Conservation (phyloP, 2,113 vertebrate species). For the Sapajus apella region DNA sequence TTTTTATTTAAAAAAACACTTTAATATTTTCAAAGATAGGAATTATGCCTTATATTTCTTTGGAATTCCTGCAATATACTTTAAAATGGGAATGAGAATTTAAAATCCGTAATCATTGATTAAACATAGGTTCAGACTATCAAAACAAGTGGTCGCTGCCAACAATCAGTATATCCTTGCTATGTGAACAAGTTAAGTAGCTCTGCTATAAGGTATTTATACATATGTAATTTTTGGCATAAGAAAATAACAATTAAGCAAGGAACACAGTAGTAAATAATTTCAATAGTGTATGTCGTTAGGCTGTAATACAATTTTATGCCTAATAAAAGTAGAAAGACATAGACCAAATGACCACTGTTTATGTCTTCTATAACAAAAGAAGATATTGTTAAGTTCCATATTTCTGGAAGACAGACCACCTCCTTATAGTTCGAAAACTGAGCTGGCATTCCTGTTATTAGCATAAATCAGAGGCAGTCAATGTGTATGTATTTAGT, state of each 20-base stretch:
- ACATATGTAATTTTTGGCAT: neutral
- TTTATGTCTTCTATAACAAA: neutral
- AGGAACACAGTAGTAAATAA: neutral
- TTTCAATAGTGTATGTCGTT: neutral
- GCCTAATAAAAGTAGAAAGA: neutral
- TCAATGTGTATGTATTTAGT: neutral
- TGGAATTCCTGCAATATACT: neutral
- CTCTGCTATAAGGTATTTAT: neutral
- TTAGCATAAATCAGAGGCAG: neutral
- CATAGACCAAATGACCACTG: neutral
- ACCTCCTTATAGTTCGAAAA: neutral
- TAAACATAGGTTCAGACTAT: neutral
- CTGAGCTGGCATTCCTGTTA: neutral
- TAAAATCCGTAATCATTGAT: neutral
- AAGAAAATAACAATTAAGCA: neutral
- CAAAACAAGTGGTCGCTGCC: neutral
- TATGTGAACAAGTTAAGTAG: neutral
- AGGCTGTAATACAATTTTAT: neutral
- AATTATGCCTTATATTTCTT: neutral
- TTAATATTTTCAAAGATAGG: neutral
- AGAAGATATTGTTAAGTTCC: neutral
- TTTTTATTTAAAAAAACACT: neutral
- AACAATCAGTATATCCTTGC: neutral
- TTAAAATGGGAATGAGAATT: neutral
- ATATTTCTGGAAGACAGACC: neutral